Base-by-base conservation (phyloP, 1,140 invertebrate species). In the Listronotus oregonensis region DNA sequence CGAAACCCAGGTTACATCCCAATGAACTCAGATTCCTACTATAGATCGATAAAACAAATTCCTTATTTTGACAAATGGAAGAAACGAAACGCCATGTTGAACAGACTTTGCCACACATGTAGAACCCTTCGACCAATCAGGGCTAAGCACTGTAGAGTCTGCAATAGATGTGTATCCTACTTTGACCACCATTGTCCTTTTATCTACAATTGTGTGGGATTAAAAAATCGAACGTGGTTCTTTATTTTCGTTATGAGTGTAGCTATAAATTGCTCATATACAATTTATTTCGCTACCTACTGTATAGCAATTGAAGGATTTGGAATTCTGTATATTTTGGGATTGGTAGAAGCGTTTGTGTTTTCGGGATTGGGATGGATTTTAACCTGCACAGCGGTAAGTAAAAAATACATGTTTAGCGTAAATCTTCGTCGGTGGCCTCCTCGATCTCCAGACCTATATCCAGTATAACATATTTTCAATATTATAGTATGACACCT, bases 141-240 rank as follows among this genome's bases (percentile, higher is more conserved):
- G 68, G 93, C 94, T 0, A 96, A 96, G 80, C 95, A 97, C 78
- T 70, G 95, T 73, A 85, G 93, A 43, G 88, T 94, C 46, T 97
- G 95, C 78, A 94, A 95, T 75, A 86, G 94, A 66, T 97, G 94
- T 77, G 92, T 96, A 1, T 88, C 89, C 0, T 92, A 94, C 75
- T 96, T 96, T 72, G 95, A 97, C 76, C 95, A 97, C 79, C 95
- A 97, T 73, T 97, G 95, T 77, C 93, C 94, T 0, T 97, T 95
- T 74, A 94, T 97, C 68, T 93, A 95, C 77, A 96, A 96, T 75
- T 97, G 95, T 78, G 92, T 97, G 9, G 92, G 92, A 3, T 79
- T 94, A 15, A 84, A 87, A 43, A 94, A 94, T 76, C 84, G 91
- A 75, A 92, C 92, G 82, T 96, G 93, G 93, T 96, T 96, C 80